These are phyloP conservation scores for Eclectus roratus DNA, from an alignment of 2,113 vertebrate genomes.

Conservation along the genomic window DNA sequence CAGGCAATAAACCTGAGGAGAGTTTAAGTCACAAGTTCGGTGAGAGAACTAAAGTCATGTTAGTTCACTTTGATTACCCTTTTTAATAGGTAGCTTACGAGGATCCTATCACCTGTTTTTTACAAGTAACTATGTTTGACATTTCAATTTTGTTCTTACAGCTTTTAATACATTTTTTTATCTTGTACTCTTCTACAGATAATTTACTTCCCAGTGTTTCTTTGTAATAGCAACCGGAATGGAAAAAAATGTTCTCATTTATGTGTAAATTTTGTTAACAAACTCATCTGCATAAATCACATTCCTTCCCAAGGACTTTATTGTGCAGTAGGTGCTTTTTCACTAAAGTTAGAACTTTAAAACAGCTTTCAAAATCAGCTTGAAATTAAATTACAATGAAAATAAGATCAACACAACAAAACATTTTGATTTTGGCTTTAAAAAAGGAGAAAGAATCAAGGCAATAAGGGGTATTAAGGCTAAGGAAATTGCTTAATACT, in stretches of 20 bases:
- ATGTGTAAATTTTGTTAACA: conserved; percentile 80
- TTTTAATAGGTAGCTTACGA: conserved; percentile 33
- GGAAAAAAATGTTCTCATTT: conserved; percentile 75
- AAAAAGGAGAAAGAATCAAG: conserved; percentile 9
- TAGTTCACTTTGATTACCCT: conserved; percentile 62
- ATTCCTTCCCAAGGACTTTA: conserved; percentile 50
- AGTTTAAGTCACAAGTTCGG: neutral
- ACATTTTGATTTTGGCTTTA: conserved; percentile 23
- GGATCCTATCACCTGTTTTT: conserved; percentile 56
- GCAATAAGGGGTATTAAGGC: neutral
- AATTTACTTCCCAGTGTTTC: conserved; percentile 75
- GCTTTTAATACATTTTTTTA: conserved; percentile 79
- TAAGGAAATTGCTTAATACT: neutral
- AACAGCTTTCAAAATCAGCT: conserved; percentile 40
- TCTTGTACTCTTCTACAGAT: conserved; percentile 73
- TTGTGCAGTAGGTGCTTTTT: conserved; percentile 46
- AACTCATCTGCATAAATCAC: conserved; percentile 70
- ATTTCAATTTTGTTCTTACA: conserved; percentile 79
- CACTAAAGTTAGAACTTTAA: conserved; percentile 48
- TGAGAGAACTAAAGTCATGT: conserved; percentile 7
- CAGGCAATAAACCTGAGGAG: neutral
- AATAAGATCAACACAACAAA: conserved; percentile 14
- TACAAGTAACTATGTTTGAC: conserved; percentile 77
- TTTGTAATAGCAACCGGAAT: conserved; percentile 69
- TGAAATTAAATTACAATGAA: conserved; percentile 27